phyloP scores from a whole-genome alignment of 2,888 invertebrate species.

The Drosophila niveifrons region DNA sequence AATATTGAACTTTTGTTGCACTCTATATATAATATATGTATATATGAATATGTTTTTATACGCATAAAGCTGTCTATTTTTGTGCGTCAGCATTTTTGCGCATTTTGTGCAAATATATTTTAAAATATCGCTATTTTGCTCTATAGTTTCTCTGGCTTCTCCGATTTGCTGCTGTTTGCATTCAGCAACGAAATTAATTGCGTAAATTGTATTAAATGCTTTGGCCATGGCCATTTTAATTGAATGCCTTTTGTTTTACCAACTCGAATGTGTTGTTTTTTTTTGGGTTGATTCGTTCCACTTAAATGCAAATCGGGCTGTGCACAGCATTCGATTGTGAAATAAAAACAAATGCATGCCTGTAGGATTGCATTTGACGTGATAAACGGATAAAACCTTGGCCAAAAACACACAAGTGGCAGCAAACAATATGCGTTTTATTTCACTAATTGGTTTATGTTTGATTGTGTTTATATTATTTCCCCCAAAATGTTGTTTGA shows the following conservation, averaged over 20 bases:
- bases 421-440: slow-evolving; percentile 25
- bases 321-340: slow-evolving; percentile 1
- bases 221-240: slow-evolving; percentile 68
- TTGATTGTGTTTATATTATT: slow-evolving; percentile 56
- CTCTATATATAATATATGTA: slow-evolving; percentile 44
- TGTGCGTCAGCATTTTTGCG: slow-evolving; percentile 37
- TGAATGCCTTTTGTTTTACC: slow-evolving; percentile 74
- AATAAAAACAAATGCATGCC: slow-evolving; percentile 6
- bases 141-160: slow-evolving; percentile 1
- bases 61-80: background rate
- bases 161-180: slow-evolving; percentile 61
- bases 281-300: slow-evolving; percentile 24
- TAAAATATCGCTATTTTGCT: slow-evolving; percentile 27
- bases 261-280: slow-evolving; percentile 32
- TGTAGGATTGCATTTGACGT: slow-evolving; percentile 35
- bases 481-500: slow-evolving; percentile 20
- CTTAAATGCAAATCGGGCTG: slow-evolving; percentile 48
- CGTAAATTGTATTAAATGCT: slow-evolving; percentile 78
- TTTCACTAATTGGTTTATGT: slow-evolving; percentile 68
- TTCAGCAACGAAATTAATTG: slow-evolving; percentile 70
- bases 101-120: slow-evolving; percentile 42
- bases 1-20: slow-evolving; percentile 70
- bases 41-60: slow-evolving; percentile 10
- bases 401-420: slow-evolving; percentile 11
- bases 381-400: slow-evolving; percentile 42